phyloP scores from a whole-genome alignment of 1,140 invertebrate species.

The Medauroidea extradentata region DNA sequence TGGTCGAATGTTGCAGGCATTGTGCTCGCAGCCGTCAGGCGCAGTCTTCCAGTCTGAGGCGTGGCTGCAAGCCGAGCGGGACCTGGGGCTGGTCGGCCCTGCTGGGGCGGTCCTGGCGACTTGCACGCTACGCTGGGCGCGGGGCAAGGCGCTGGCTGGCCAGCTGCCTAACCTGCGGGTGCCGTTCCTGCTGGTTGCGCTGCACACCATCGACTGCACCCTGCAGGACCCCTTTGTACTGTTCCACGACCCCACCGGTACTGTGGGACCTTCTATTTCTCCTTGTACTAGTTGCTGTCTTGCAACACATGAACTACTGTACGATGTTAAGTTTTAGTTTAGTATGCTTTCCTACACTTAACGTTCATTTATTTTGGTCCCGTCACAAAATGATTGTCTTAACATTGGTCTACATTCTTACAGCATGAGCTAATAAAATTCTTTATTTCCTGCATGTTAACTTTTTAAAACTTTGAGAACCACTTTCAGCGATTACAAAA shows the following conservation, averaged over 20 bases:
- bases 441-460: too few species aligned
- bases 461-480: too few species aligned
- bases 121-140: slow-evolving; percentile 3
- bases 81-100: background rate
- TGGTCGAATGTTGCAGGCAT: background rate
- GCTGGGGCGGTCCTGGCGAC: background rate
- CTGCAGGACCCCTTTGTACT: slow-evolving; percentile 8
- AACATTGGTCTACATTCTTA: too few species aligned
- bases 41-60: background rate
- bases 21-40: background rate
- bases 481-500: too few species aligned
- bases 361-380: too few species aligned
- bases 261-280: too few species aligned
- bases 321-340: too few species aligned
- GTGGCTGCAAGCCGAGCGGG: background rate
- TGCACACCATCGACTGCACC: slow-evolving; percentile 4
- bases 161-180: slow-evolving; percentile 4
- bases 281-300: too few species aligned
- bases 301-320: too few species aligned
- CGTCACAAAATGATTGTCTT: too few species aligned
- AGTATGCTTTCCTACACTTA: too few species aligned
- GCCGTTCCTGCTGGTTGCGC: slow-evolving; percentile 1
- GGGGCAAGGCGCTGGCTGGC: background rate
- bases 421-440: too few species aligned
- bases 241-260: slow-evolving; percentile 8